These are phyloP conservation scores for Cnemophilus loriae DNA, from an alignment of 2,113 vertebrate species.

Conservation along the genomic window DNA sequence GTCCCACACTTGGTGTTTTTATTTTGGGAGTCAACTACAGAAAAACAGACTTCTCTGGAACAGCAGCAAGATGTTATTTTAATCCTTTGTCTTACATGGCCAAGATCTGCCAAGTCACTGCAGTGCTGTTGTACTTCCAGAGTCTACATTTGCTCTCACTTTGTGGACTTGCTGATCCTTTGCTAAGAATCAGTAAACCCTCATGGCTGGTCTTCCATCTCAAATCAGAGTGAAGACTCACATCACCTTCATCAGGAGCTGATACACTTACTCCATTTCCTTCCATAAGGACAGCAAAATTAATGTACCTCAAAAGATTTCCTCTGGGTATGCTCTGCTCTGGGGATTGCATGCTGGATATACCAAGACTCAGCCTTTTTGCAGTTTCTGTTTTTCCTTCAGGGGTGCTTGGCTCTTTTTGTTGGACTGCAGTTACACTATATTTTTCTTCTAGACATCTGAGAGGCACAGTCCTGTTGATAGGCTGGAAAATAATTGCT, in stretches of 20 bases:
- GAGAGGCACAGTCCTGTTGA: slow-evolving; percentile 89
- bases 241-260: background rate
- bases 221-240: background rate
- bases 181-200: background rate
- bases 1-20: background rate
- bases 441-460: slow-evolving; percentile 91
- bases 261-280: background rate
- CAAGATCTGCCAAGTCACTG: background rate
- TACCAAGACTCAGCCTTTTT: slow-evolving; percentile 86
- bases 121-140: background rate
- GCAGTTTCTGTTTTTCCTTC: slow-evolving; percentile 71
- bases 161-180: background rate
- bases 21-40: background rate
- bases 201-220: background rate
- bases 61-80: background rate
- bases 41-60: background rate
- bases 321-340: slow-evolving; percentile 71
- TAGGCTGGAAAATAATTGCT: slow-evolving; percentile 93
- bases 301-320: slow-evolving; percentile 83
- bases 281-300: background rate
- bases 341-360: slow-evolving; percentile 67
- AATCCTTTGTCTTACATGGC: background rate
- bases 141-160: background rate
- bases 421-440: slow-evolving; percentile 56
- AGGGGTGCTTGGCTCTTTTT: slow-evolving; percentile 10